Percentiles rank a stretch among this genome's conserved stretches.
These are phyloP conservation scores for Ochotona princeps DNA, from an alignment of 2,113 vertebrate genomes.

Conservation along the genomic window DNA sequence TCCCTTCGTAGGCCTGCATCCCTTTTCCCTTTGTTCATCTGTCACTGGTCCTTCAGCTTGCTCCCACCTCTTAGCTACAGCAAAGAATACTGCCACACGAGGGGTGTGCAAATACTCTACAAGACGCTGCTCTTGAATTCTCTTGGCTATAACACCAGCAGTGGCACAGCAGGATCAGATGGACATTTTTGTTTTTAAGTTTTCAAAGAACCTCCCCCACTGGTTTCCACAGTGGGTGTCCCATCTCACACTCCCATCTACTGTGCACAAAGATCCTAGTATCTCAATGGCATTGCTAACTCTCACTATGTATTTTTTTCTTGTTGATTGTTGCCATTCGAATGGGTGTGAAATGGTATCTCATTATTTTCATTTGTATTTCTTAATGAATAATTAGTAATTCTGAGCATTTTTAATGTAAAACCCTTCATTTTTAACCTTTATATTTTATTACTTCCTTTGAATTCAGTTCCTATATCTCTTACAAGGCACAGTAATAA, in stretches of 20 bases:
- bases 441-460: background rate
- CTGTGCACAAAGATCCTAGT: background rate
- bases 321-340: background rate
- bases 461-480: background rate
- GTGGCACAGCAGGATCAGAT: background rate
- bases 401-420: background rate
- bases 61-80: background rate
- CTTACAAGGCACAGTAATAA: background rate
- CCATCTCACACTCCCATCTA: background rate
- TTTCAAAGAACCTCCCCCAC: background rate
- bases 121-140: background rate
- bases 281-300: background rate
- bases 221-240: background rate
- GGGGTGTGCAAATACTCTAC: background rate
- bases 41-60: background rate
- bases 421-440: slow-evolving; percentile 15
- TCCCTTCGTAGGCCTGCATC: no score
- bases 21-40: background rate
- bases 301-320: background rate
- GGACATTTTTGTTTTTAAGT: background rate
- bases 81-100: background rate
- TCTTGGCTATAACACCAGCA: background rate
- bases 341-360: background rate
- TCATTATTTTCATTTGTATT: background rate
- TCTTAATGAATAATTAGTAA: background rate